These are phyloP conservation scores for Phalacrocorax aristotelis DNA, from an alignment of 2,113 vertebrate genomes.

Conservation along the genomic window DNA sequence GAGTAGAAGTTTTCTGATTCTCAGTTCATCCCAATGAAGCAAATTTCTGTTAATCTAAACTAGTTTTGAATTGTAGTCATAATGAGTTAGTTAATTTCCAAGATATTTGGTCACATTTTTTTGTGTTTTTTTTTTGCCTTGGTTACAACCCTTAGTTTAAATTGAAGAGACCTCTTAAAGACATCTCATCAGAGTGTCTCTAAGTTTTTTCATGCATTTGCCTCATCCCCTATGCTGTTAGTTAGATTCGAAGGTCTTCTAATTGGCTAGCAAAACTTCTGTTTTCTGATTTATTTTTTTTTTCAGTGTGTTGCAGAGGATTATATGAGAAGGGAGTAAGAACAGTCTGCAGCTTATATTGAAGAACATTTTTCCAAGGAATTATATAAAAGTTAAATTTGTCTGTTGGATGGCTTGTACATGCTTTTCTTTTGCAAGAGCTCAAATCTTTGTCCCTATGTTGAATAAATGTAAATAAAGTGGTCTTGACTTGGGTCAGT, in stretches of 20 bases:
- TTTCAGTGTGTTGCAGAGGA: not conserved
- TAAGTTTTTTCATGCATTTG: not conserved
- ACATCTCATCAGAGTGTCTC: not conserved
- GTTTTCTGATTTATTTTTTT: not conserved
- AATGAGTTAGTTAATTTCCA: not conserved
- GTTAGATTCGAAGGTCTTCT: not conserved
- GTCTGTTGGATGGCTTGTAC: not conserved
- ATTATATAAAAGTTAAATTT: not conserved
- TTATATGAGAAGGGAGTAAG: not conserved
- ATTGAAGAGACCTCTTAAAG: not conserved
- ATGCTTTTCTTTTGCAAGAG: not conserved
- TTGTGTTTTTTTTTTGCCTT: not conserved
- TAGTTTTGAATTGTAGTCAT: not conserved
- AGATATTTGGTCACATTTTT: not conserved
- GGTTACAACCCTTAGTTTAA: not conserved
- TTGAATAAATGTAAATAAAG: not conserved
- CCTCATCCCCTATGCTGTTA: not conserved
- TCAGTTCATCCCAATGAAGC: not conserved
- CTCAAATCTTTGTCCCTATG: not conserved
- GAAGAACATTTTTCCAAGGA: not conserved
- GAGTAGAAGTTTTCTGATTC: not conserved
- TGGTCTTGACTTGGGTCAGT: not conserved
- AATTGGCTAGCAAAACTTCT: not conserved
- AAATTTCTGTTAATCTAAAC: not conserved
- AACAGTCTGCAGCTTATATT: not conserved